A percentile compares a stretch with the other conserved stretches of the same genome.
These are phyloP conservation scores for Aspidoscelis tigris DNA, from an alignment of 2,113 vertebrate genomes.

Conservation along the genomic window DNA sequence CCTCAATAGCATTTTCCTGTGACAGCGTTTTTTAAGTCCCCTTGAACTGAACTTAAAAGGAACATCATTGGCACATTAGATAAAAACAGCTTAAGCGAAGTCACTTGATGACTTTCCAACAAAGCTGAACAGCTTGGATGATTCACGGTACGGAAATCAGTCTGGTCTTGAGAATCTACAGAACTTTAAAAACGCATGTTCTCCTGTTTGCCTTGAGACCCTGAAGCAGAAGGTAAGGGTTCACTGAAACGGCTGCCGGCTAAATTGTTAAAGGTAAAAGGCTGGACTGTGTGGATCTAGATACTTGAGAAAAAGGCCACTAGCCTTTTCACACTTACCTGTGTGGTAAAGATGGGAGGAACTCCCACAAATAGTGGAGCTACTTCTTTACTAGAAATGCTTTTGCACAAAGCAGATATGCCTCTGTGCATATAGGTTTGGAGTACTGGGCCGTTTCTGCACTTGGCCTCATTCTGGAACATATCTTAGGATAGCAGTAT, in stretches of 20 bases:
- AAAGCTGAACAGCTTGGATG: neutral
- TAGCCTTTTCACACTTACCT: too few species aligned
- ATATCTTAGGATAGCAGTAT: too few species aligned
- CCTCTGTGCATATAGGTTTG: too few species aligned
- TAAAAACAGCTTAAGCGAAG: neutral
- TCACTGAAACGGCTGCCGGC: neutral
- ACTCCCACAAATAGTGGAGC: too few species aligned
- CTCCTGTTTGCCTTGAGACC: neutral
- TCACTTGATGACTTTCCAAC: conserved; percentile 16
- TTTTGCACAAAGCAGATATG: too few species aligned
- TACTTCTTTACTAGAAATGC: too few species aligned
- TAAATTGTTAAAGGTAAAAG: neutral
- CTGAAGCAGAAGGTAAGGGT: neutral
- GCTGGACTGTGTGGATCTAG: neutral
- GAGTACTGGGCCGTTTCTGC: too few species aligned
- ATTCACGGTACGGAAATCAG: neutral
- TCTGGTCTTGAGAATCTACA: neutral
- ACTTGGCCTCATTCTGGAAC: too few species aligned
- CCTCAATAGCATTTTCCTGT: conserved; percentile 28
- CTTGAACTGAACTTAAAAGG: neutral
- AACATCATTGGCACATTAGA: neutral
- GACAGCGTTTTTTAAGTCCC: conserved; percentile 18
- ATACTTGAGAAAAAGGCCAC: too few species aligned
- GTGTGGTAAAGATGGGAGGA: too few species aligned
- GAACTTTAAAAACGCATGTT: neutral